Evolutionary conservation across 2,888 invertebrate genomes (phyloP), one percentile per base, ranked within the genome.

Genomic region (Catotricha subobsoleta): DNA sequence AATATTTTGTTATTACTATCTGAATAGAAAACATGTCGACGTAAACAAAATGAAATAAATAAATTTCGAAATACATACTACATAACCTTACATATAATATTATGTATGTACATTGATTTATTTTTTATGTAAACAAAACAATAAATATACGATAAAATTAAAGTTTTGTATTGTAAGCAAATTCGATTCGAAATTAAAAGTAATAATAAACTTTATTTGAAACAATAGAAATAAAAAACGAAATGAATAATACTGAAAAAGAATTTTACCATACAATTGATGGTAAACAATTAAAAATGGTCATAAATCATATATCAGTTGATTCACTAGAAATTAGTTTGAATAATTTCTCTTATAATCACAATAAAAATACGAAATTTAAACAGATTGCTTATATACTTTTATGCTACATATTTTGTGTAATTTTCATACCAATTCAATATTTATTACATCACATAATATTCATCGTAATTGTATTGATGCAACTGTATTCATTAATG

Each of bases 211-310:
- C n/a, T n/a, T n/a, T n/a, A n/a, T n/a, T n/a, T n/a, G n/a, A n/a
- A n/a, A n/a, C n/a, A n/a, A n/a, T n/a, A n/a, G n/a, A n/a, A n/a
- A n/a, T 49, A 47, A 47, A 43, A 48, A 48, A 48, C 44, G 21
- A 25, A n/a, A 28, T 25, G 19, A 33, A 20, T 3, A 19, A 28
- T 25, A 41, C 20, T 23, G 18, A 16, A 21, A n/a, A 27, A 16
- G 21, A 35, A 21, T 23, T n/a, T 25, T 33, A 13, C 25, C 15
- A 40, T 18, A 40, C 33, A n/a, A 29, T 40, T 4, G 12, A n/a
- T 25, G 40, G 40, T 6, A 18, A 18, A 34, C 10, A 15, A 15
- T 10, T 34, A 16, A 18, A 34, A 10, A 13, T 34, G 9, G 20
- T 10, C 2, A 33, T 40, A 6, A 8, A 15, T 9, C 18, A 13